Conservation (phyloP, 2,797 vertebrate genomes). For the Oryzias sinensis region DNA sequence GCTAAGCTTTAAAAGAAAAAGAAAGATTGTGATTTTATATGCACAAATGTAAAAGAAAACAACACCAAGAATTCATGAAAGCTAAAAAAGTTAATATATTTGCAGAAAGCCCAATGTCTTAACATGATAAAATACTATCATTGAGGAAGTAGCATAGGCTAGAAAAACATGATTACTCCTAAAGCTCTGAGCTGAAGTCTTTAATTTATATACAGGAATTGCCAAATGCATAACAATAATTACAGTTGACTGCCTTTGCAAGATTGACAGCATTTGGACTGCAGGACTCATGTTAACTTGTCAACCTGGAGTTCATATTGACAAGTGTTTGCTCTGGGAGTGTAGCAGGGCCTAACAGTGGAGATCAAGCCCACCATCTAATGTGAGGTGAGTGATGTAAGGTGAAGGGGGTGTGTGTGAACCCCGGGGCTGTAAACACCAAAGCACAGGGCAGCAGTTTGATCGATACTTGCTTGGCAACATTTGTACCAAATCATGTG, state of each 20-base stretch:
- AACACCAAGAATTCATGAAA: no score
- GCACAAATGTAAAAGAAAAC: background rate
- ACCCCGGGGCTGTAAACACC: slow-evolving; percentile 56
- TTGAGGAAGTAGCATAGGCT: background rate
- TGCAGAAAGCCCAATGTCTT: no score
- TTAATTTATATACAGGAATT: background rate
- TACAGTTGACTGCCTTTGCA: slow-evolving; percentile 4
- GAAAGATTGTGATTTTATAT: background rate
- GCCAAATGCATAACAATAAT: slow-evolving; percentile 1
- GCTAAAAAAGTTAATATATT: no score
- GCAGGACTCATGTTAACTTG: slow-evolving; percentile 34
- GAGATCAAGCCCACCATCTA: slow-evolving; percentile 42
- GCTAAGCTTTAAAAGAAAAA: slow-evolving; percentile 26
- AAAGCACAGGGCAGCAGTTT: slow-evolving; percentile 49
- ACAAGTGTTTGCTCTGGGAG: slow-evolving; percentile 45
- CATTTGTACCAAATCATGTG: slow-evolving; percentile 16
- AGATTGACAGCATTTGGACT: slow-evolving; percentile 37
- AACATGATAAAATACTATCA: no score
- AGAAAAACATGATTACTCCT: no score
- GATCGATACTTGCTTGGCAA: slow-evolving; percentile 57
- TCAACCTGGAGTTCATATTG: slow-evolving; percentile 33
- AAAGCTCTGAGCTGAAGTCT: no score
- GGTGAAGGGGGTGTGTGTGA: slow-evolving; percentile 38
- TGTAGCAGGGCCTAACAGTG: slow-evolving; percentile 30
- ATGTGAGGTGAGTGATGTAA: slow-evolving; percentile 55